A percentile compares a stretch with the other conserved stretches of the same genome.
Conservation (phyloP, 2,888 invertebrate genomes). For the Lottia scabra region DNA sequence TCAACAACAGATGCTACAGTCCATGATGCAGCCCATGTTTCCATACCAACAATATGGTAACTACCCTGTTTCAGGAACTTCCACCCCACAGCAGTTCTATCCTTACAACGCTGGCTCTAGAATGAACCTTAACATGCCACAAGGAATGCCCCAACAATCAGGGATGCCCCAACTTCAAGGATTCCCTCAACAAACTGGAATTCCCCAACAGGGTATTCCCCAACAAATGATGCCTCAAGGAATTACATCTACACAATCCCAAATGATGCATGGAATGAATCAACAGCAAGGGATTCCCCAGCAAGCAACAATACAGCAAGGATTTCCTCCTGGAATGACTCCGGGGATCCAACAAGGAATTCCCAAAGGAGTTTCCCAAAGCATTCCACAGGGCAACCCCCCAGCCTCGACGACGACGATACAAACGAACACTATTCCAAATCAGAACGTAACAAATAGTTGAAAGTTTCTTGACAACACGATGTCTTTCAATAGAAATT, state of each 20-base stretch:
- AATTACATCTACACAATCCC: neutral
- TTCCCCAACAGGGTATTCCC: neutral
- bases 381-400: neutral
- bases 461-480: too few relatives aligned
- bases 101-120: neutral
- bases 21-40: constrained; percentile 12
- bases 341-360: neutral
- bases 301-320: neutral
- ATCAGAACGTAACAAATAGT: neutral
- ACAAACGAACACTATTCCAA: neutral
- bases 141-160: neutral
- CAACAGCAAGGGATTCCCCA: neutral
- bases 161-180: constrained; percentile 1
- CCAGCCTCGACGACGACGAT: neutral
- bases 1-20: constrained; percentile 18
- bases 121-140: neutral
- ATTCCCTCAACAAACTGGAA: neutral
- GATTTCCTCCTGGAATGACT: too few relatives aligned
- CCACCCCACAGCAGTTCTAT: neutral
- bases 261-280: neutral
- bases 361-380: neutral
- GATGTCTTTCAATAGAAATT: too few relatives aligned
- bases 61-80: neutral
- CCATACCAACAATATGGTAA: neutral
- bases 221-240: neutral